Evolutionary conservation across 2,888 invertebrate genomes (phyloP).

Genomic region (Euproctis similis): DNA sequence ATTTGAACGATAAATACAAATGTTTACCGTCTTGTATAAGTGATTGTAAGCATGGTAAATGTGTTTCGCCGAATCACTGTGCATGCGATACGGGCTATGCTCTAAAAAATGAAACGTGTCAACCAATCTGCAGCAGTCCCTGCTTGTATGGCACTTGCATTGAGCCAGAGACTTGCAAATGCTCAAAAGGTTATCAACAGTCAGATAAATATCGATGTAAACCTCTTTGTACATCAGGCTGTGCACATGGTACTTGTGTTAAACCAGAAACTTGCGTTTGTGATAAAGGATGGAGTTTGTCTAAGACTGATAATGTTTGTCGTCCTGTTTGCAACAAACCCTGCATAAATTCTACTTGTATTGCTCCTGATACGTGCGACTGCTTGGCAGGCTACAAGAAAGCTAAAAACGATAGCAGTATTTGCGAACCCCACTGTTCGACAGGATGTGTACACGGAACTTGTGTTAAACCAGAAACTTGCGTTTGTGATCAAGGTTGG

Average conservation of each 20-base stretch:
- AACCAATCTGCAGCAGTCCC: neutral
- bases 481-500: slow-evolving; percentile 10
- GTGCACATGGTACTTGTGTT: slow-evolving; percentile 5
- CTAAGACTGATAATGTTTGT: slow-evolving; percentile 1
- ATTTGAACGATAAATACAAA: too few relatives aligned
- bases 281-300: slow-evolving; percentile 3
- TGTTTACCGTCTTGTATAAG: too few relatives aligned
- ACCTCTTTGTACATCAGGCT: slow-evolving; percentile 5
- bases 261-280: neutral
- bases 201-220: slow-evolving; percentile 1
- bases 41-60: too few relatives aligned
- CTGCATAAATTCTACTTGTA: slow-evolving; percentile 7
- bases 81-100: too few relatives aligned
- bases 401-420: neutral
- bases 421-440: slow-evolving; percentile 8
- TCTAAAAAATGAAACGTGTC: neutral
- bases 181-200: slow-evolving; percentile 8
- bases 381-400: slow-evolving; percentile 11
- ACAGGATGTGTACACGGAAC: slow-evolving; percentile 3
- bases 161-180: slow-evolving; percentile 4
- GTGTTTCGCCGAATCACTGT: too few relatives aligned
- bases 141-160: slow-evolving; percentile 4
- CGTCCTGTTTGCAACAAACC: slow-evolving; percentile 4
- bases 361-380: slow-evolving; percentile 11
- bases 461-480: slow-evolving; percentile 11